Conservation (phyloP, 2,113 vertebrate genomes). For the Athene noctua region DNA sequence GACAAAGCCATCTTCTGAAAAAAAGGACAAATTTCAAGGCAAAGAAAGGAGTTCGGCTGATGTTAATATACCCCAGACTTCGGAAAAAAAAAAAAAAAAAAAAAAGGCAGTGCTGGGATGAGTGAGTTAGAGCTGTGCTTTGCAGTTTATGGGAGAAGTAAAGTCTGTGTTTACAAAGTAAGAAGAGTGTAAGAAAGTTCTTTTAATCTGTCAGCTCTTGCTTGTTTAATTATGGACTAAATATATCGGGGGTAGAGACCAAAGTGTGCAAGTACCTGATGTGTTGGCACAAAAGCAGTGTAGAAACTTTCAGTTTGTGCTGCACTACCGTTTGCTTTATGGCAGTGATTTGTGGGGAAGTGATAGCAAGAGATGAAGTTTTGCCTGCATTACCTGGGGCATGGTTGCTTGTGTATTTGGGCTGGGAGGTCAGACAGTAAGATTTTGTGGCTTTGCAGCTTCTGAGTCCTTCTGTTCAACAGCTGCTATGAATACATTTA, state of each 20-base stretch:
- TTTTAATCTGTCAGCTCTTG: slow-evolving; percentile 53
- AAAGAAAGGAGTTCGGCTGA: neutral
- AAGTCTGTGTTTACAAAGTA: slow-evolving; percentile 34
- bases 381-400: neutral
- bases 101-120: neutral
- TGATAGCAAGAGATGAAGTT: neutral
- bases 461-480: neutral
- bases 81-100: neutral
- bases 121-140: neutral
- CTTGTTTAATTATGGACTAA: slow-evolving; percentile 21
- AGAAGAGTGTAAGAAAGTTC: neutral
- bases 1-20: neutral
- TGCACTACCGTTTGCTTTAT: neutral
- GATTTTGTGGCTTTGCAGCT: neutral
- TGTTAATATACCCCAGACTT: neutral
- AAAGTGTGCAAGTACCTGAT: neutral
- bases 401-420: neutral
- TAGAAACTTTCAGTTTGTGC: neutral
- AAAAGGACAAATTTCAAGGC: neutral
- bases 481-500: neutral
- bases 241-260: neutral
- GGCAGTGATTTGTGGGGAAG: neutral
- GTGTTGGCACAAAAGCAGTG: neutral
- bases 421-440: neutral
- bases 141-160: slow-evolving; percentile 8